Conservation (phyloP, 2,113 vertebrate genomes). For the Pelecanoides urinatrix region DNA sequence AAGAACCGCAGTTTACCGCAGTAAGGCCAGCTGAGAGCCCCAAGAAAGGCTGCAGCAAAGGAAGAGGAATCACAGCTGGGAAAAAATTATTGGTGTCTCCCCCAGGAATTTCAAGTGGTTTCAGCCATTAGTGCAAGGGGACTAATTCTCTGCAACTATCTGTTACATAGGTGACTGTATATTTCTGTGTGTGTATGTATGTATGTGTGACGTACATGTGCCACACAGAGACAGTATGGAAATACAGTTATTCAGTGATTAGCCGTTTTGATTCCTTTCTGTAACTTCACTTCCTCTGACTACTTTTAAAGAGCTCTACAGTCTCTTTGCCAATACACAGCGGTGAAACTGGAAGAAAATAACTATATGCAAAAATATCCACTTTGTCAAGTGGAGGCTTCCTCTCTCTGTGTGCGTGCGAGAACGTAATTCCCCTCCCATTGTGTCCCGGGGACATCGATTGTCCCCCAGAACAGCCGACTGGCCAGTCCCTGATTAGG, state of each 20-base stretch:
- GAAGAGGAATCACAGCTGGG: background rate
- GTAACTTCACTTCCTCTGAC: background rate
- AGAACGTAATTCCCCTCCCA: slow-evolving; percentile 7
- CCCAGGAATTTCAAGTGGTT: background rate
- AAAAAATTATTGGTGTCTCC: background rate
- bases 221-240: background rate
- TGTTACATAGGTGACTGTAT: background rate
- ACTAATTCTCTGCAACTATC: background rate
- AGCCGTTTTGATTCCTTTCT: background rate
- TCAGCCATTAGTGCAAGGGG: background rate
- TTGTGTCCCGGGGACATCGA: background rate
- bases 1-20: background rate
- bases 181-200: background rate
- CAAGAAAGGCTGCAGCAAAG: background rate
- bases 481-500: background rate
- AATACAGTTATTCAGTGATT: background rate
- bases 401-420: background rate
- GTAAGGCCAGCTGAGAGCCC: background rate
- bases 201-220: rapidly evolving
- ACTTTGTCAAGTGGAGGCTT: slow-evolving; percentile 36
- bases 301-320: background rate
- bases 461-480: background rate
- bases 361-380: background rate
- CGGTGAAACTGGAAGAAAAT: background rate
- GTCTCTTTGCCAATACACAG: background rate